Evolutionary conservation across 2,888 invertebrate genomes (phyloP), one percentile per base, ranked within the genome.

Genomic region (Anoplius nigerrimus): DNA sequence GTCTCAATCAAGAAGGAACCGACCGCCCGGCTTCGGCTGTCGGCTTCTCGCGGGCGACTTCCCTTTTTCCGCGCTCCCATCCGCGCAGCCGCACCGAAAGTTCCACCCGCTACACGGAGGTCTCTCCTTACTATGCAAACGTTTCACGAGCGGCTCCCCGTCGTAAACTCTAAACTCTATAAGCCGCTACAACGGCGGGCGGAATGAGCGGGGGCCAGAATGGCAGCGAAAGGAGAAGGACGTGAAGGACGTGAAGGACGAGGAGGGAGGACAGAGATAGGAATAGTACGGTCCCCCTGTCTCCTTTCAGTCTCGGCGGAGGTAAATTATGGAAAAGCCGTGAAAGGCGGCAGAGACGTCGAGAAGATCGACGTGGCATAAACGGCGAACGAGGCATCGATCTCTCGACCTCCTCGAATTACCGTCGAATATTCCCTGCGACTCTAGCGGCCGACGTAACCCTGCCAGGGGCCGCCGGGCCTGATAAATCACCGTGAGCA

Each of bases 261-360:
- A 62, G 52, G 65, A 66, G 65, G 54, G 63, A 63, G 66, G 24
- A 24, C 2, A 24, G 24, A 24, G 24, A 24, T 2, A 24, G 24
- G 6, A 34, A 11, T 11, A 54, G 66, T 56, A 62, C 55, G 55
- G 20, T 53, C 34, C 34, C 11, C 34, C 11, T 11, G 34, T 34
- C 34, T 34, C 34, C 34, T 55, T 52, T 57, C 58, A 48, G 75
- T 63, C 63, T 57, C 53, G 11, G 34, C 45, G 53, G 18, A 62
- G n/a, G 65, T 75, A 76, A 75, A 76, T 75, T 75, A 72, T 73
- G 67, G 60, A 68, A 69, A 73, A 70, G 65, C 45, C 58, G 20
- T 53, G 60, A 59, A 65, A 67, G 60, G 34, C 27, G 67, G 51
- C 46, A 57, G 62, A 59, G 62, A 66, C 56, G 18, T 4, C 24